Conservation (phyloP, 2,888 invertebrate genomes). For the Meiosimyza platycephala region DNA sequence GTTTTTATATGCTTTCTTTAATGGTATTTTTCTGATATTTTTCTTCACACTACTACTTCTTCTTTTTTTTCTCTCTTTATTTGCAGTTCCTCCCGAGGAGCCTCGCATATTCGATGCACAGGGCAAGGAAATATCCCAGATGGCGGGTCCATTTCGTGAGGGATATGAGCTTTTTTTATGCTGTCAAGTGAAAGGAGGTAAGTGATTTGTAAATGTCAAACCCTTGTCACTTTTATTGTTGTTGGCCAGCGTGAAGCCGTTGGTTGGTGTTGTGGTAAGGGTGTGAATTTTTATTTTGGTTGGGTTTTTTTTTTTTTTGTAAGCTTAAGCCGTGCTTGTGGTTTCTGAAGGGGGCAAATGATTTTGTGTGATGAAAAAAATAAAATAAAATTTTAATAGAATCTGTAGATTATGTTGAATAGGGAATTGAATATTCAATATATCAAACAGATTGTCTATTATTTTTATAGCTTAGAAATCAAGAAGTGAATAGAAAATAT, state of each 20-base stretch:
- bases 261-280: background rate
- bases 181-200: slow-evolving; percentile 90
- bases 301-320: no score
- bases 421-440: no score
- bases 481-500: no score
- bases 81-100: slow-evolving; percentile 80
- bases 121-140: slow-evolving; percentile 81
- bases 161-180: slow-evolving; percentile 85
- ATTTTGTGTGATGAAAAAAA: no score
- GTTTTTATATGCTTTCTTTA: slow-evolving; percentile 19
- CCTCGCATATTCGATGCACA: slow-evolving; percentile 87
- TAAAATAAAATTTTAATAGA: no score
- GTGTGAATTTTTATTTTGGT: background rate
- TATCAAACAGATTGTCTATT: no score
- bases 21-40: slow-evolving; percentile 13
- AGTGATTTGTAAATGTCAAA: slow-evolving; percentile 59
- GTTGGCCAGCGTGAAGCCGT: background rate
- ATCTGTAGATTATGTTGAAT: no score
- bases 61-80: slow-evolving; percentile 34
- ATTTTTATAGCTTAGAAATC: no score
- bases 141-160: slow-evolving; percentile 88
- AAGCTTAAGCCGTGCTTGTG: no score
- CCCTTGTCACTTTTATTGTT: slow-evolving; percentile 33
- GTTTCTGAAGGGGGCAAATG: no score
- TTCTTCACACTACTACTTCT: slow-evolving; percentile 28